Percentiles rank a stretch among this genome's conserved stretches.
These are phyloP conservation scores for Cheilosia urbana DNA, from an alignment of 2,888 invertebrate genomes.

Conservation along the genomic window DNA sequence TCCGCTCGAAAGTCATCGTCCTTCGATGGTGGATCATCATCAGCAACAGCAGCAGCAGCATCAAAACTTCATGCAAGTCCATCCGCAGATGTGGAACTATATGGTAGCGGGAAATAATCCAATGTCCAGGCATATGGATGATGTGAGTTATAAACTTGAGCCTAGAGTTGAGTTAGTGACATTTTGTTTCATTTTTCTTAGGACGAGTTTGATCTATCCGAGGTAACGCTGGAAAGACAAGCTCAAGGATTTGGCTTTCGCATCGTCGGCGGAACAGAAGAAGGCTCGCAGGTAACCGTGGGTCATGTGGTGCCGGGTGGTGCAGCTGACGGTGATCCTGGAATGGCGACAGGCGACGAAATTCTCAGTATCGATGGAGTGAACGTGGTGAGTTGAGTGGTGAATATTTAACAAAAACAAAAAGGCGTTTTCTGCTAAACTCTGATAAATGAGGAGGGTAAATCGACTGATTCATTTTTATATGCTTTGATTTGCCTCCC, in stretches of 20 bases:
- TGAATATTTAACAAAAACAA: not conserved
- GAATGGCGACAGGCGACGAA: conserved; percentile 96
- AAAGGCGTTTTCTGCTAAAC: too few relatives aligned
- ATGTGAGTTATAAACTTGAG: conserved; percentile 36
- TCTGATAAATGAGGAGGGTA: too few relatives aligned
- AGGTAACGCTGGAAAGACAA: conserved; percentile 92
- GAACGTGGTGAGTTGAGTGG: conserved; percentile 86
- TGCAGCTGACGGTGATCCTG: conserved; percentile 95
- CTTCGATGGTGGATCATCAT: conserved; percentile 54
- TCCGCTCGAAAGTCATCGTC: conserved; percentile 80
- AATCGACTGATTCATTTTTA: too few relatives aligned
- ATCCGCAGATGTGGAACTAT: conserved; percentile 64
- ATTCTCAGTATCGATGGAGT: conserved; percentile 96
- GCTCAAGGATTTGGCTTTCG: conserved; percentile 98
- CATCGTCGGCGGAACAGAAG: conserved; percentile 98
- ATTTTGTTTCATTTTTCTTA: conserved; percentile 49
- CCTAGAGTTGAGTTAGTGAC: not conserved
- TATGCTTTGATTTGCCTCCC: too few relatives aligned
- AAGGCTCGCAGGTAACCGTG: conserved; percentile 97
- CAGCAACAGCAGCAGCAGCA: conserved; percentile 66
- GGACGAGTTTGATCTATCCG: conserved; percentile 81
- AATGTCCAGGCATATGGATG: conserved; percentile 53
- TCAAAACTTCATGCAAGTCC: conserved; percentile 57
- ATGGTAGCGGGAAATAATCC: conserved; percentile 61
- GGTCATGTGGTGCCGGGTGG: conserved; percentile 98